Evolutionary conservation across 2,797 vertebrate species (phyloP).

Genomic region (Clarias pachynema): DNA sequence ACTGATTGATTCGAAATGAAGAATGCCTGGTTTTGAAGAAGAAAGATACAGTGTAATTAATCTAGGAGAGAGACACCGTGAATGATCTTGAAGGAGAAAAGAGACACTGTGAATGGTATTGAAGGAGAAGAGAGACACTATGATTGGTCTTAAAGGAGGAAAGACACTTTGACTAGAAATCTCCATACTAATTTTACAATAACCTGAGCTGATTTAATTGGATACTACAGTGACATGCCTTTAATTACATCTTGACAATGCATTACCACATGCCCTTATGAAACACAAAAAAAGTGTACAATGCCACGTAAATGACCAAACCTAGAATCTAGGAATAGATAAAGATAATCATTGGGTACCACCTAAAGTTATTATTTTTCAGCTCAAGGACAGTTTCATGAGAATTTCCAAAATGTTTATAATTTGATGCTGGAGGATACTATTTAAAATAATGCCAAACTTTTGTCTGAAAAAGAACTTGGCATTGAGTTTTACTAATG

Average conservation of each 20-base stretch:
- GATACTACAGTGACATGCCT: not conserved
- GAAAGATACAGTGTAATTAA: not conserved
- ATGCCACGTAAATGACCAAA: not conserved
- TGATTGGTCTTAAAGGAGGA: not conserved
- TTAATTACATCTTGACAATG: not conserved
- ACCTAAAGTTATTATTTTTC: not conserved
- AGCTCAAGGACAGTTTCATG: not conserved
- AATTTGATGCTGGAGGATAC: not conserved
- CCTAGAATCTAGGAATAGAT: not conserved
- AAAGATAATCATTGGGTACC: not conserved
- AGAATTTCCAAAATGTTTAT: not conserved
- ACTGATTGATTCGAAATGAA: too few relatives aligned
- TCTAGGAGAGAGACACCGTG: not conserved
- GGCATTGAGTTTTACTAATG: slow-evolving; percentile 9
- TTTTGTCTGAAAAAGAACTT: not conserved
- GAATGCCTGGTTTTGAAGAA: too few relatives aligned
- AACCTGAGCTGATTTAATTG: too few relatives aligned
- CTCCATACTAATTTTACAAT: too few relatives aligned
- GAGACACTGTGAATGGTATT: not conserved
- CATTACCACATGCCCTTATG: not conserved
- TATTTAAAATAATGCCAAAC: not conserved
- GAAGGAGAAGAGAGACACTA: not conserved
- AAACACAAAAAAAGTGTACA: not conserved
- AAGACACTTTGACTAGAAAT: not conserved
- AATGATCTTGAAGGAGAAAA: not conserved